phyloP scores from a whole-genome alignment of 2,888 invertebrate genomes.

The Rotaria macrura region DNA sequence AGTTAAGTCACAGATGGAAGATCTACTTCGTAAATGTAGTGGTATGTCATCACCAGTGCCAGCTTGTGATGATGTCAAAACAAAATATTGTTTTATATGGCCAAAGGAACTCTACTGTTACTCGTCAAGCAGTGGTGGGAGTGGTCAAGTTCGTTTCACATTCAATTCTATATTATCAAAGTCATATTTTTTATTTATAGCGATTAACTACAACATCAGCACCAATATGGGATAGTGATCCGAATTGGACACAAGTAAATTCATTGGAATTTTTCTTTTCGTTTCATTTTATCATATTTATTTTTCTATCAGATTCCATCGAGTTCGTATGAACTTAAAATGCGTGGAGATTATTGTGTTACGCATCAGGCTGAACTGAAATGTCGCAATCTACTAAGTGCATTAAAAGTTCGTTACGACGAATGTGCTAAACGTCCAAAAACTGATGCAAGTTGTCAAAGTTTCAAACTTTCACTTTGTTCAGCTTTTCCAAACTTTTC shows the following conservation, averaged over 20 bases:
- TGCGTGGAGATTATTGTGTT: not conserved
- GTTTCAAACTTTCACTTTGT: not conserved
- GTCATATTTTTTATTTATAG: not conserved
- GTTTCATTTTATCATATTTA: too few relatives aligned
- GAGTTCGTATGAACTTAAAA: not conserved
- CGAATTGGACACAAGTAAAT: not conserved
- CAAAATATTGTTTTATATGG: not conserved
- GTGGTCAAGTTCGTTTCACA: not conserved
- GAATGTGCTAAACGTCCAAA: not conserved
- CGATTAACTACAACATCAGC: not conserved
- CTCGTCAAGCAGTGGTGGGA: not conserved
- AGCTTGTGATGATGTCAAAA: not conserved
- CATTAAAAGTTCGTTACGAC: not conserved
- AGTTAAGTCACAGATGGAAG: not conserved
- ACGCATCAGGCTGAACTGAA: not conserved
- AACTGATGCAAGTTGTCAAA: not conserved
- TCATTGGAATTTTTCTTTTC: not conserved
- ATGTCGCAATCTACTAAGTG: not conserved
- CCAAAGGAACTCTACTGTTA: not conserved
- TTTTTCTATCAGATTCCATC: constrained; percentile 3
- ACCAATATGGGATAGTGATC: not conserved
- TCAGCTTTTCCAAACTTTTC: not conserved
- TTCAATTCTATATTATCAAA: too few relatives aligned
- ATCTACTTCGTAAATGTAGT: not conserved
- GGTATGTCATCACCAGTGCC: not conserved